Percentiles rank a stretch among this genome's conserved stretches.
These are phyloP conservation scores for Pipra filicauda DNA, from an alignment of 2,113 vertebrate species.

Conservation along the genomic window DNA sequence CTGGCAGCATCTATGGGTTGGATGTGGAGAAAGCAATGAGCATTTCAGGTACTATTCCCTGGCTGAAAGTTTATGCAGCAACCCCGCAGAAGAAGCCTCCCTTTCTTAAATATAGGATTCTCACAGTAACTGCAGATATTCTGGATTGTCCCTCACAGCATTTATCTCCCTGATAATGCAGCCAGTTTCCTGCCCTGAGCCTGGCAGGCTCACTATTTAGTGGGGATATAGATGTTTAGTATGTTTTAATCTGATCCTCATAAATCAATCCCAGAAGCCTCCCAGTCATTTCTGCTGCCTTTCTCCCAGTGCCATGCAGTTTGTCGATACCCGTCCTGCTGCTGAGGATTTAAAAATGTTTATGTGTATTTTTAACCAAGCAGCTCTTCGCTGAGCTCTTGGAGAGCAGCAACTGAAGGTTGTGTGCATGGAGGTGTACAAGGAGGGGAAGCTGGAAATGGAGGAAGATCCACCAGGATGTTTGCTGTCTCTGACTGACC, in stretches of 20 bases:
- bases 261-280: conserved; percentile 1
- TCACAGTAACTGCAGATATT: not conserved
- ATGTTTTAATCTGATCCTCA: not conserved
- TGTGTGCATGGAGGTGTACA: not conserved
- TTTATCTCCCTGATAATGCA: not conserved
- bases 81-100: not conserved
- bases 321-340: not conserved
- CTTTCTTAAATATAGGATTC: not conserved
- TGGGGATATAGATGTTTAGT: not conserved
- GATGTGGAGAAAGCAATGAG: not conserved
- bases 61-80: not conserved
- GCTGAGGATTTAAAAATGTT: not conserved
- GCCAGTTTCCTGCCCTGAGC: not conserved
- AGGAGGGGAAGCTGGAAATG: not conserved
- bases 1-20: not conserved
- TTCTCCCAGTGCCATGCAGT: not conserved
- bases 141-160: not conserved
- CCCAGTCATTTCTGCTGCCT: not conserved
- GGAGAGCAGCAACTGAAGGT: not conserved
- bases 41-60: not conserved
- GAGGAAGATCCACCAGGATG: not conserved
- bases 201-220: not conserved
- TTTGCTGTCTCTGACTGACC: not conserved
- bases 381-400: not conserved
- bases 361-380: not conserved